Percentiles rank a stretch among this genome's conserved stretches.
Conservation (phyloP, 2,888 invertebrate genomes). For the Tyria jacobaeae region DNA sequence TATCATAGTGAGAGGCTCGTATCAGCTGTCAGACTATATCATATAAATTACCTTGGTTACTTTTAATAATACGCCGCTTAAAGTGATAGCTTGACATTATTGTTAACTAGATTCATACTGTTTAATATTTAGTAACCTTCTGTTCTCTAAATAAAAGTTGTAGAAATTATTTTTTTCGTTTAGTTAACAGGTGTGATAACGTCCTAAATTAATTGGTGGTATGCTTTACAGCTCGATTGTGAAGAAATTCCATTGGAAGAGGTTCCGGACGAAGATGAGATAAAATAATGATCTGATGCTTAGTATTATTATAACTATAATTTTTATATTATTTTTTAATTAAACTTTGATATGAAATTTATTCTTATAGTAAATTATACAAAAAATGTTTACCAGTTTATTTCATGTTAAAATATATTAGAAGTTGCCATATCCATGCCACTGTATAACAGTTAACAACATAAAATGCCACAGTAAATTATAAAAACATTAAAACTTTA, state of each 20-base stretch:
- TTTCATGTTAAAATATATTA: too few species aligned
- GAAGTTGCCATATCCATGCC: too few species aligned
- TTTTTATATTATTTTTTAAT: background rate
- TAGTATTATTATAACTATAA: background rate
- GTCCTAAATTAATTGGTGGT: background rate
- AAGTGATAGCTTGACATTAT: conserved; percentile 5
- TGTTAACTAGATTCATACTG: background rate
- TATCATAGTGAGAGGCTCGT: background rate
- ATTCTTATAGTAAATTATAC: background rate
- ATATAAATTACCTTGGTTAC: background rate
- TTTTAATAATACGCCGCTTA: background rate
- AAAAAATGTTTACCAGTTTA: too few species aligned
- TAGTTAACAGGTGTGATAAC: background rate
- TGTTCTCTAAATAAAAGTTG: background rate
- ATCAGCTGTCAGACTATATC: background rate
- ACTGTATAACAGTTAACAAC: too few species aligned
- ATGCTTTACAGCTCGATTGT: conserved; percentile 66
- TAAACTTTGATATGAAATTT: background rate
- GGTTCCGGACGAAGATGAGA: conserved; percentile 63
- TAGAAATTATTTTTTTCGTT: background rate
- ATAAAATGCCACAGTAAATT: too few species aligned
- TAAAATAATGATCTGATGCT: conserved; percentile 52
- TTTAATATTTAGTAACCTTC: background rate
- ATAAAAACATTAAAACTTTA: too few species aligned
- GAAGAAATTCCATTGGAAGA: conserved; percentile 68